Evolutionary conservation across 2,797 vertebrate species (phyloP).

Genomic region (Megalops cyprinoides): DNA sequence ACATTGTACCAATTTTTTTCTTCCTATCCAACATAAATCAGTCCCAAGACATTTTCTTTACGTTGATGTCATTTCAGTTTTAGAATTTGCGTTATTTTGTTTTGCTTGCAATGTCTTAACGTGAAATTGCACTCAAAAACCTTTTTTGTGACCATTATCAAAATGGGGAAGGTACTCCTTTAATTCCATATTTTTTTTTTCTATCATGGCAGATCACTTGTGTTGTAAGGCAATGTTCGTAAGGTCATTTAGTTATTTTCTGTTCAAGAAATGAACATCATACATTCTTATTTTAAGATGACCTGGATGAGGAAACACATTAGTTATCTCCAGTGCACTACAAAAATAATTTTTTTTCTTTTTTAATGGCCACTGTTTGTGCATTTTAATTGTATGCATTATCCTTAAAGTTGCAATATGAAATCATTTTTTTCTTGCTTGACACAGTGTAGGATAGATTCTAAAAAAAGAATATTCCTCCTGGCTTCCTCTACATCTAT

Average conservation of each 20-base stretch:
- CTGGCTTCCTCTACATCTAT: too few relatives aligned
- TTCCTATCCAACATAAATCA: too few relatives aligned
- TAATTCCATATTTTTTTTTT: too few relatives aligned
- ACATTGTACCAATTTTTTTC: not conserved
- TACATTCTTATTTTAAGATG: not conserved
- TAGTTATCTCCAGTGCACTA: not conserved
- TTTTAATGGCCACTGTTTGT: conserved; percentile 1
- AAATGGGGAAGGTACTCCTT: too few relatives aligned
- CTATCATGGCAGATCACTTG: too few relatives aligned
- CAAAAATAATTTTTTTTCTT: not conserved
- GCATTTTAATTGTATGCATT: too few relatives aligned
- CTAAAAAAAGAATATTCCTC: too few relatives aligned
- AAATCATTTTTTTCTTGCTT: too few relatives aligned
- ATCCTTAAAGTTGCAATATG: too few relatives aligned
- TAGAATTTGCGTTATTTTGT: not conserved
- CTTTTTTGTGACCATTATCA: too few relatives aligned
- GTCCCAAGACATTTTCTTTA: not conserved
- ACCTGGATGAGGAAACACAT: not conserved
- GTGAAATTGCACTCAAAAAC: too few relatives aligned
- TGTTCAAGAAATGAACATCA: not conserved
- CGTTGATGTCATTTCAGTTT: not conserved
- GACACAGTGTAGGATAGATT: too few relatives aligned
- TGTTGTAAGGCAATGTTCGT: not conserved
- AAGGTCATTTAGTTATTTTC: not conserved
- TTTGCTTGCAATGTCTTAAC: not conserved